Base-by-base conservation (phyloP, 2,113 vertebrate species). In the Lamprotornis superbus region DNA sequence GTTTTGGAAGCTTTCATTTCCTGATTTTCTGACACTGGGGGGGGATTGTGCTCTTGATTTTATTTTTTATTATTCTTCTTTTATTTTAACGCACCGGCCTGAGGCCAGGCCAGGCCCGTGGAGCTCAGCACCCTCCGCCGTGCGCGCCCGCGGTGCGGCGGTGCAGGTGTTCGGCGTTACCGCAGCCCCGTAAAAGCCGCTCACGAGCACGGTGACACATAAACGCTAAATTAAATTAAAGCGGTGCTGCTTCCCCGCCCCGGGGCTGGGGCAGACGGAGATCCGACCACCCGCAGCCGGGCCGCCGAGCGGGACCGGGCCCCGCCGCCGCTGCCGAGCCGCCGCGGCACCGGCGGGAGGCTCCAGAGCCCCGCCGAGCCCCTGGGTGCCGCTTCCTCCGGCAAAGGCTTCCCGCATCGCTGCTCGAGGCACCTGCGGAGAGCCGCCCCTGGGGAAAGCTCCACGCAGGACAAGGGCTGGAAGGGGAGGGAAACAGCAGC, bases 191-290 rank as follows among this genome's bases (percentile, higher is more conserved):
- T 87, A 83, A 91, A 71, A 68, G 53, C 77, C 63, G 22, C 53
- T 50, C 81, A 56, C 57, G 77, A 47, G 42, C 89, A 56, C 44
- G 59, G 78, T 25, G 82, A 90, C 95, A 87, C 93, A 87, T 52
- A 84, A 90, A 84, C 78, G 88, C 93, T 31, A 50, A 92, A 92
- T 84, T 80, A 87, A 68, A 73, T 84, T 80, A 87, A 68, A 73
- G 44, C 19, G 7, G 73, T 0, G 25, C 84, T 76, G 67, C 35
- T 17, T 18, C 83, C 28, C n/a, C 17, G 22, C 33, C 64, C 27
- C 7, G 28, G 22, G 64, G 33, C 55, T 31, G 39, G 15, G 44
- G 40, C 8, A 10, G 60, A 56, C 30, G 15, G 30, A 42, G 8
- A 50, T 11, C 7, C 70, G 83, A 70, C 65, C 95, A 88, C 87